Conservation (phyloP, 2,797 vertebrate genomes). For the Octomys mimax region DNA sequence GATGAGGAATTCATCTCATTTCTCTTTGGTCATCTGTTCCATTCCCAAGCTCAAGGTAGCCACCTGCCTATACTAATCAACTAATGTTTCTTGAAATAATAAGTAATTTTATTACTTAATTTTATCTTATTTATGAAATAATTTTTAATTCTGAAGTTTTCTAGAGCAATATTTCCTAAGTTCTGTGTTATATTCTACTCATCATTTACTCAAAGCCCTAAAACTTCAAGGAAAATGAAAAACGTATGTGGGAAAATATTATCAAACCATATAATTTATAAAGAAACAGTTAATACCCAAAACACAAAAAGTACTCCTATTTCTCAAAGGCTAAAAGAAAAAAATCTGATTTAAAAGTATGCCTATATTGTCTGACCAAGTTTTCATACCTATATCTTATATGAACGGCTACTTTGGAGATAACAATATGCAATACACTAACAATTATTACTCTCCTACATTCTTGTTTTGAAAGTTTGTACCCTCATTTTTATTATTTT, state of each 20-base stretch:
- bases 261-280: neutral
- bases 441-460: too few relatives aligned
- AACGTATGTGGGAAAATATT: neutral
- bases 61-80: neutral
- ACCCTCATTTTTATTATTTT: too few relatives aligned
- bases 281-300: neutral
- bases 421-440: too few relatives aligned
- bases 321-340: neutral
- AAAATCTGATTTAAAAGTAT: neutral
- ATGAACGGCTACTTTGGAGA: too few relatives aligned
- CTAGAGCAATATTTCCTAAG: neutral
- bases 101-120: neutral
- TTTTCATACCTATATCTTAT: too few relatives aligned
- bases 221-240: neutral
- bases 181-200: neutral
- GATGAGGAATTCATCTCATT: neutral
- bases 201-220: neutral
- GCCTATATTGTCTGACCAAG: too few relatives aligned
- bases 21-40: neutral
- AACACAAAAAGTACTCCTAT: neutral
- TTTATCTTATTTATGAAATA: conserved; percentile 9
- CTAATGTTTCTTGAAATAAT: conserved; percentile 7
- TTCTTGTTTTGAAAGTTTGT: too few relatives aligned
- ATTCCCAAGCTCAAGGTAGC: neutral
- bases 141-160: conserved; percentile 7